Evolutionary conservation across 2,888 invertebrate genomes (phyloP), one percentile per base, ranked within the genome.

Genomic region (Heterodera filipjevi): DNA sequence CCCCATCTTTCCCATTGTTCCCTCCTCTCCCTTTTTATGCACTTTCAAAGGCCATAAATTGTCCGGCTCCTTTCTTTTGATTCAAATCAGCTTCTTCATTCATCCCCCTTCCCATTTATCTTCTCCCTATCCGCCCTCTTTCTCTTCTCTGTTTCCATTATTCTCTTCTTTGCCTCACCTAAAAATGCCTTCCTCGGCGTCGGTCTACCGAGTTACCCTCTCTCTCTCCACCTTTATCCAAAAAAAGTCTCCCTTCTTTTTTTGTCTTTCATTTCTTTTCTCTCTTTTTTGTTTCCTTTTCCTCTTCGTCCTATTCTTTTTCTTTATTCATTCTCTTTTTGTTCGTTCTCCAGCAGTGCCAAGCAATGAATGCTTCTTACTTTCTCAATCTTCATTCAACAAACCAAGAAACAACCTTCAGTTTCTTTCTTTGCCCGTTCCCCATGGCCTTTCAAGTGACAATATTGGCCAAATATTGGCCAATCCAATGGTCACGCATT

Each of bases 1-100:
- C n/a, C n/a, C n/a, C n/a, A n/a, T n/a, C n/a, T n/a, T 27, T 53
- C 22, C 39, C 46, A 3, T 33, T 73, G n/a, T 33, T 14, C 73
- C 44, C 39, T 44, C 73, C 19, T 72, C 73, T 16, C 12, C 64
- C n/a, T 12, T 49, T 68, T 68, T 3, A 22, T 68, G 14, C 33
- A 35, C 68, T 68, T 35, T 68, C 68, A 59, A 59, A 59, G 59
- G 59, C 59, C 59, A 59, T 59, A 68, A 68, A 68, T 68, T 68
- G 22, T 5, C 22, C 32, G 19, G 27, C 32, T n/a, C 66, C 66
- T 22, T 66, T 68, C 35, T 35, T 68, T 33, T 16, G 33, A 33
- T 68, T 68, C 10, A 35, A 68, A 68, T 68, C 68, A 35, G 68
- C 35, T 68, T 68, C 68, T 27, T 27, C 59, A 8, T 27, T 27